These are phyloP conservation scores for Dendrolimus pini DNA, from an alignment of 2,888 invertebrate species.

Conservation along the genomic window DNA sequence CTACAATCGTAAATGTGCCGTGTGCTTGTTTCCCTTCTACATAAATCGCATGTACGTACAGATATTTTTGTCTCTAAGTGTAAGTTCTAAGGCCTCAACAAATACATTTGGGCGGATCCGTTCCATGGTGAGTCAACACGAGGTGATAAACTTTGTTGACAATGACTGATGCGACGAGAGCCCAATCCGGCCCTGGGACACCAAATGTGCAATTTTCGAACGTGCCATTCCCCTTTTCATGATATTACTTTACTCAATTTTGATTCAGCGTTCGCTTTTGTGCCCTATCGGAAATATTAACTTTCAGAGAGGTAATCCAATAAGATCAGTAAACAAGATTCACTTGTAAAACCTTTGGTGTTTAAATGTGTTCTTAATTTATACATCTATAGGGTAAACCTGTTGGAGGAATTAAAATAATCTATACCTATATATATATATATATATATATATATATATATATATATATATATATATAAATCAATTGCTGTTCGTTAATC, in stretches of 20 bases:
- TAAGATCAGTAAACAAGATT: background rate
- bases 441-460: no score
- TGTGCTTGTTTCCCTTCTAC: no score
- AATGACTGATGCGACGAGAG: conserved; percentile 57
- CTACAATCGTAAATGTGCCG: no score
- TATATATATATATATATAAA: no score
- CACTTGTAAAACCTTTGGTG: no score
- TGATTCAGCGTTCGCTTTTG: conserved; percentile 29
- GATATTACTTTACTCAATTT: conserved; percentile 49
- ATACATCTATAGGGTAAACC: no score
- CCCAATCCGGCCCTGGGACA: conserved; percentile 16
- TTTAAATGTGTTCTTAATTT: no score
- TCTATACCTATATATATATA: no score
- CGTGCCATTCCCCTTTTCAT: conserved; percentile 36
- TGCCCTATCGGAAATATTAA: conserved; percentile 14
- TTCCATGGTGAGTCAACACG: conserved; percentile 23
- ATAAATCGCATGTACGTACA: no score
- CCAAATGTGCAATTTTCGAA: conserved; percentile 52
- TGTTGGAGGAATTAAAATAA: no score
- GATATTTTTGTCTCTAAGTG: conserved; percentile 1
- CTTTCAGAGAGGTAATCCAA: background rate
- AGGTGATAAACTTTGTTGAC: conserved; percentile 64
- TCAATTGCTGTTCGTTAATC: no score
- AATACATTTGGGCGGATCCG: conserved; percentile 55
- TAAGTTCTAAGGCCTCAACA: conserved; percentile 48